Evolutionary conservation across 2,113 vertebrate species (phyloP), one percentile per base, ranked within the genome.

Genomic region (Trogon melanurus): DNA sequence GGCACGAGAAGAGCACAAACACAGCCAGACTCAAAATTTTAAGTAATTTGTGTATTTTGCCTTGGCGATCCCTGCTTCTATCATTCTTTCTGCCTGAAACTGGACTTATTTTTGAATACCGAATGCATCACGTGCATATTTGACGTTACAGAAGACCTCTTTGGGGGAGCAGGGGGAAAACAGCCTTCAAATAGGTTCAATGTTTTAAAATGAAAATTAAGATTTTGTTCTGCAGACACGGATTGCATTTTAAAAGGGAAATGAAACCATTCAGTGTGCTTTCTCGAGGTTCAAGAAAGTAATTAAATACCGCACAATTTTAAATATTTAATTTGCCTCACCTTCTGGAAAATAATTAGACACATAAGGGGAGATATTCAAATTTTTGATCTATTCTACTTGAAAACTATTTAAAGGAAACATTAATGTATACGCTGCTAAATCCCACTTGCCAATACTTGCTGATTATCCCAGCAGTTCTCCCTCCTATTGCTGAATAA

Each of bases 391-490:
- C 65, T 80, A 66, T 44, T 87, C 74, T 94, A 75, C 75, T 41
- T 56, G 50, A 76, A 85, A 95, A 62, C 58, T 86, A 48, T 86
- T 93, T 83, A 74, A 85, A 89, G 89, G 69, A 84, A 96, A 73
- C 75, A 86, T 80, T 91, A 94, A 66, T 72, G 6, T 13, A 94
- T 71, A 92, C 13, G 3, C 67, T 79, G 48, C 80, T 69, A 72
- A 96, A 90, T 93, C 73, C 53, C 30, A 89, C 92, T 41, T 91
- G 83, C 85, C 93, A 97, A 88, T 80, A 81, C 88, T 91, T 67
- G 65, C 93, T 93, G 91, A 95, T 96, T 97, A 96, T 96, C 95
- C 73, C 95, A 96, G 96, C 93, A 95, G 95, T 90, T 67, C 60
- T 88, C 92, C 79, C 60, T 86, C 34, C 72, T 86, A 64, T 23